A percentile compares a stretch with the other conserved stretches of the same genome.
These are phyloP conservation scores for Spongilla lacustris DNA, from an alignment of 37 sponge, comb jelly and placozoan species.

Conservation along the genomic window DNA sequence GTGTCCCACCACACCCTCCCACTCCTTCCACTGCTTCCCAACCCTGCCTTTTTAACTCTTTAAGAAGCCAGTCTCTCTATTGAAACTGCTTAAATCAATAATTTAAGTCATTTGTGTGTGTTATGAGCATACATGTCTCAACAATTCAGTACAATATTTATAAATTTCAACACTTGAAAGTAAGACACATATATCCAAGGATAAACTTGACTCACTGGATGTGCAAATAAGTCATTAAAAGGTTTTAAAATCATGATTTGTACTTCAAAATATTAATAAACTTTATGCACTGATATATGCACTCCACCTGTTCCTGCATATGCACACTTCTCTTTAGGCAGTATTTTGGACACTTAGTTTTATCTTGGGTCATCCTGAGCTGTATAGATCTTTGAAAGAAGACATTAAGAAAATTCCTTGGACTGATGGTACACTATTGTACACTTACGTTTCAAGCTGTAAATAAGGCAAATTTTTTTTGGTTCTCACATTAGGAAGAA, in stretches of 20 bases:
- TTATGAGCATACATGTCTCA: too few species aligned
- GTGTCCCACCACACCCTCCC: neutral
- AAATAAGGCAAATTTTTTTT: neutral
- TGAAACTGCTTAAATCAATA: too few species aligned
- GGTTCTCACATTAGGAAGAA: neutral
- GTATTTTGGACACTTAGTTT: constrained; percentile 67
- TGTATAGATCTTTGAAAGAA: constrained; percentile 19
- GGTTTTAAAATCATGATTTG: too few species aligned
- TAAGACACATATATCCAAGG: too few species aligned
- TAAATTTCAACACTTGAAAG: too few species aligned
- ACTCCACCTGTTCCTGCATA: neutral
- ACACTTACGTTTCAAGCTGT: neutral
- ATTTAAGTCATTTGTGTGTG: too few species aligned
- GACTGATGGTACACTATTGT: neutral
- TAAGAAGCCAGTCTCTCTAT: too few species aligned
- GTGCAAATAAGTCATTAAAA: too few species aligned
- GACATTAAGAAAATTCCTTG: constrained; percentile 9
- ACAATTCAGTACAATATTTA: too few species aligned
- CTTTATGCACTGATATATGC: neutral
- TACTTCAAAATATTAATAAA: too few species aligned
- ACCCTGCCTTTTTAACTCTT: too few species aligned
- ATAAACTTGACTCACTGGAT: too few species aligned
- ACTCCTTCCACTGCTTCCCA: neutral
- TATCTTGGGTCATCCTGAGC: constrained; percentile 26
- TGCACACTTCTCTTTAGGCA: constrained; percentile 12